phyloP scores from a whole-genome alignment of 2,113 vertebrate genomes.

The Triplophysa rosa region DNA sequence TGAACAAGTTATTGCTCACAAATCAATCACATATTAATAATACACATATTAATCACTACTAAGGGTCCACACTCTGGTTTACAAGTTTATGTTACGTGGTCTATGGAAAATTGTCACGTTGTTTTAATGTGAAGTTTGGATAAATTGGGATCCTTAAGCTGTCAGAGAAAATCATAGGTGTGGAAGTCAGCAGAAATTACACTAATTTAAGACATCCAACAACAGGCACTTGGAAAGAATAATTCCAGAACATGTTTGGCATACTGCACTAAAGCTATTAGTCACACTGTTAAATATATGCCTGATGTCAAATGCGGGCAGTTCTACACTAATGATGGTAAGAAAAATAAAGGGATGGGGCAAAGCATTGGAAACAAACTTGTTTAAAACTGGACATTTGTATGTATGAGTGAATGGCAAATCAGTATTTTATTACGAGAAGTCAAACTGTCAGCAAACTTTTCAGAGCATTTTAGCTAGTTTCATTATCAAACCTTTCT shows the following conservation, averaged over 20 bases:
- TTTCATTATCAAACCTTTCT: too few relatives aligned
- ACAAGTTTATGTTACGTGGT: slow-evolving; percentile 53
- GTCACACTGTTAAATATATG: slow-evolving; percentile 35
- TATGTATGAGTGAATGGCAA: too few relatives aligned
- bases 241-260: slow-evolving; percentile 43
- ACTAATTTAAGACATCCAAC: slow-evolving; percentile 37
- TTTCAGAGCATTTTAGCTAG: too few relatives aligned
- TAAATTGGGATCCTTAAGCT: slow-evolving; percentile 48
- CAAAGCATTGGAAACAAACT: not conserved
- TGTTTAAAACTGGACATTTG: too few relatives aligned
- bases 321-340: slow-evolving; percentile 29
- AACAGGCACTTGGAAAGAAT: slow-evolving; percentile 8
- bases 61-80: slow-evolving; percentile 12
- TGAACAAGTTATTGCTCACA: too few relatives aligned
- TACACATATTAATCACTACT: slow-evolving; percentile 36
- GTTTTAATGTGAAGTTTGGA: slow-evolving; percentile 38
- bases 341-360: slow-evolving; percentile 15
- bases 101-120: slow-evolving; percentile 52
- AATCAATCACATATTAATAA: not conserved
- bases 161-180: slow-evolving; percentile 52
- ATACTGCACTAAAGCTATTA: slow-evolving; percentile 20
- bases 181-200: slow-evolving; percentile 53
- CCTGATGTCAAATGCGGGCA: slow-evolving; percentile 23
- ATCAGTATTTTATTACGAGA: too few relatives aligned
- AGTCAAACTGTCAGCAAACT: too few relatives aligned